These are phyloP conservation scores for Panthera tigris DNA, from an alignment of 2,113 vertebrate species.

Conservation along the genomic window DNA sequence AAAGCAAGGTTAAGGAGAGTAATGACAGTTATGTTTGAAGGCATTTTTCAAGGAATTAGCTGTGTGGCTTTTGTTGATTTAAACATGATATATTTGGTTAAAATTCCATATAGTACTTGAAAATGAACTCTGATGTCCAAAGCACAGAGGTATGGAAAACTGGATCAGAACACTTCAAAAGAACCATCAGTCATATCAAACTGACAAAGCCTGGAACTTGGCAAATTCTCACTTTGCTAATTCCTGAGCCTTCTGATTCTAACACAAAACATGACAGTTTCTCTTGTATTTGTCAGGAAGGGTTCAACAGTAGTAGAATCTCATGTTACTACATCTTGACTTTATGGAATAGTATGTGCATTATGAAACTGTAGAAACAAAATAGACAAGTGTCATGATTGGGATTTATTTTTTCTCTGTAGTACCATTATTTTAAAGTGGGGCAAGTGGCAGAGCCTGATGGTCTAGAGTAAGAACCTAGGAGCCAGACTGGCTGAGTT, in stretches of 20 bases:
- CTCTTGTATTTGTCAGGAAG: neutral
- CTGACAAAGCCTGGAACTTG: neutral
- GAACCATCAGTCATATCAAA: neutral
- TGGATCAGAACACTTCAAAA: neutral
- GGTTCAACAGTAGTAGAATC: neutral
- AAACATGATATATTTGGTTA: neutral
- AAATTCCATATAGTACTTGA: neutral
- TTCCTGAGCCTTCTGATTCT: neutral
- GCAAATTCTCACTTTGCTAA: neutral
- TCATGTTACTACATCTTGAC: neutral
- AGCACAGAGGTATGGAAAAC: neutral
- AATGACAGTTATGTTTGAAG: neutral
- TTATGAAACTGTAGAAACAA: neutral
- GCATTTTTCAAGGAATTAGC: neutral
- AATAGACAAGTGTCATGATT: neutral
- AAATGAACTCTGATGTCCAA: neutral
- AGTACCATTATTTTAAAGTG: neutral
- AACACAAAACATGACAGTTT: neutral
- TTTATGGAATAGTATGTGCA: neutral
- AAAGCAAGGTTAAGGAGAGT: neutral
- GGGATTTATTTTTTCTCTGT: neutral
- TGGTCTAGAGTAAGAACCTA: neutral
- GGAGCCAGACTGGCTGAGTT: neutral
- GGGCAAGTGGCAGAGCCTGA: neutral
- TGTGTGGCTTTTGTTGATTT: neutral